Conservation (phyloP, 2,888 invertebrate genomes). For the Ligdia adustata region DNA sequence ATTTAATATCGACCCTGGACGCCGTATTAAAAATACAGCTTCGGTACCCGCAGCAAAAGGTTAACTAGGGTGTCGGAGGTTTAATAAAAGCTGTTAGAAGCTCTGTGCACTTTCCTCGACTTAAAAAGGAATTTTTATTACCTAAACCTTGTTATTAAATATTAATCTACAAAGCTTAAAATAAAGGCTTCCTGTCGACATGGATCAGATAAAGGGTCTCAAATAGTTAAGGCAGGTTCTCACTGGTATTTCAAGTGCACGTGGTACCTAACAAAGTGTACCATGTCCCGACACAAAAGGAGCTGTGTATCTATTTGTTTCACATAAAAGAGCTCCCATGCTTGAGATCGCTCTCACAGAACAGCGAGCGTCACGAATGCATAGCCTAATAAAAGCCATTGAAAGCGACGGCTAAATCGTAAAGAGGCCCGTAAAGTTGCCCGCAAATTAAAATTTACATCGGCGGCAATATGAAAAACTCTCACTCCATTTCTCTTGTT, state of each 20-base stretch:
- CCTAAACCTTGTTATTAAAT: conserved; percentile 32
- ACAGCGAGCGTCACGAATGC: conserved; percentile 65
- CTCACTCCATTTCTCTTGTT: conserved; percentile 69
- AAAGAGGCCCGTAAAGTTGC: conserved; percentile 80
- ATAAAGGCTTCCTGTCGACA: conserved; percentile 15
- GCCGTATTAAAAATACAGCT: conserved; percentile 36
- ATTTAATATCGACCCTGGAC: conserved; percentile 25
- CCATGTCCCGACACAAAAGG: neutral
- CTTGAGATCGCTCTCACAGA: conserved; percentile 50
- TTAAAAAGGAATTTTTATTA: conserved; percentile 32
- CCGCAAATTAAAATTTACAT: conserved; percentile 82
- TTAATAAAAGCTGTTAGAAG: conserved; percentile 38
- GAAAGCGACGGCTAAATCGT: conserved; percentile 77
- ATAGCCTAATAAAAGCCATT: conserved; percentile 75
- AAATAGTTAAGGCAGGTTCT: conserved; percentile 12
- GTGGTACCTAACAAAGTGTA: neutral
- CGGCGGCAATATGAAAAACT: conserved; percentile 79
- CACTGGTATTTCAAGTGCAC: neutral
- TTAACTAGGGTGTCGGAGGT: conserved; percentile 39
- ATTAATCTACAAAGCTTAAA: conserved; percentile 30
- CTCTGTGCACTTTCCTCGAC: conserved; percentile 32
- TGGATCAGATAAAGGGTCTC: conserved; percentile 7
- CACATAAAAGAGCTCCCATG: conserved; percentile 16
- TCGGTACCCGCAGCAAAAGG: conserved; percentile 31
- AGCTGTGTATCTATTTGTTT: conserved; percentile 15